Base-by-base conservation (phyloP, 2,113 vertebrate genomes). In the Colius striatus region DNA sequence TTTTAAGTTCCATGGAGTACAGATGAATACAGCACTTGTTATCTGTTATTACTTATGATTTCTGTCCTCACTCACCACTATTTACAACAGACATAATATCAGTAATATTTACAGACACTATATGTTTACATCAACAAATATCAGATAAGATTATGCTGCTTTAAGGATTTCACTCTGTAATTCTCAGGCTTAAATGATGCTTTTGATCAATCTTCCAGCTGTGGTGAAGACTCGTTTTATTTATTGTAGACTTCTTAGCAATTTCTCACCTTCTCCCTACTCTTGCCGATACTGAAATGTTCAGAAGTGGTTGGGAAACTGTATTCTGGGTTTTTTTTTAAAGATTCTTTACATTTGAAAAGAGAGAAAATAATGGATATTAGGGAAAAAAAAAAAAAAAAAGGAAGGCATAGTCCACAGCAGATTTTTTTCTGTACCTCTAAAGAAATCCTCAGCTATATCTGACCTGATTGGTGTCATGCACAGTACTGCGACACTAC, bases 401-500 rank as follows among this genome's bases (percentile, higher is more conserved):
- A 4, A 53, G 17, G 13, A 67, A 79, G 4, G 9, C 11, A 53
- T 5, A 48, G 6, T 57, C 23, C 41, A 50, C 13, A 67, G 22
- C 13, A 85, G 34, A 6, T 26, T 5, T 55, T 85, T 47, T 77
- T 67, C 54, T 38, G 11, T 19, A 54, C 26, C 48, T 20, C 22
- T 68, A 48, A 85, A 74, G 30, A 78, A 45, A 23, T 57, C 3
- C 25, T 61, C 17, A 50, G 11, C 30, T 50, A 2, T 8, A 36
- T 25, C 25, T 74, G 91, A 54, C 15, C 19, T 81, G 61, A 65
- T 4, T 34, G 70, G 30, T 8, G 1, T 1, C 13, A 3, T 45
- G 11, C 32, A 12, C 2, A 1, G 3, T 9, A 30, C 21, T 8
- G 14, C 13, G 41, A 23, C 30, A 22, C 5, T 5, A 22, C 4